Base-by-base conservation (phyloP, 35 echinoderm and acorn worm genomes). In the Stichopus chloronotus region DNA sequence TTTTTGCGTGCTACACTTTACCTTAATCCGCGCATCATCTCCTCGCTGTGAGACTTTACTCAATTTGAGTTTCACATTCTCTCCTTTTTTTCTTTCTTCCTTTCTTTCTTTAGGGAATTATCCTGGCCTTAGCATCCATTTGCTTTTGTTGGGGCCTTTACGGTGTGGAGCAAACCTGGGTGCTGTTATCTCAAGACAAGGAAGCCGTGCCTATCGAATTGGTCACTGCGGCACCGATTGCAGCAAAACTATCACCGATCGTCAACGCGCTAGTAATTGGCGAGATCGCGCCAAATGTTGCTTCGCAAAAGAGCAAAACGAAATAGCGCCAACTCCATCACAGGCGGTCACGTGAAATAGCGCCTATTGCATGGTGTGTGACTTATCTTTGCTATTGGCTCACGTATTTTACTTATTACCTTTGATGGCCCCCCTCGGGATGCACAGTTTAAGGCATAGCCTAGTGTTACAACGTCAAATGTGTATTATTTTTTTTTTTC, bases 121-220 rank as follows among this genome's bases (percentile, higher is more conserved):
- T 94, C 54, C 19, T 94, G 79, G 93, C 87, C 9, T 8, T 89
- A 21, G 21, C 94, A 3, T 69, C 71, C 4, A 58, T 96, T 17
- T 43, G 53, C 24, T 17, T 94, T 22, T 96, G 91, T 90, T 96
- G 95, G 95, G 95, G 95, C 30, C 30, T 30, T 65, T 96, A 96
- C 65, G 81, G 83, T 5, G 10, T 94, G 19, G 93, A 92, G 21
- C 93, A 90, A 53, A 30, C 61, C 6, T 96, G 7, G 93, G 83
- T 25, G 17, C 88, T 19, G 83, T 53, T 74, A 16, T 81, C 8
- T 78, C 30, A 10, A 77, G 81, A 24, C 23, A 72, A 14, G 57
- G 63, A 71, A 78, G 68, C 58, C 5, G 76, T 96, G 17, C 93
- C 95, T 13, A 14, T 96, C 57, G 71, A 76, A 10, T 59, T 96